Conservation (phyloP, 2,113 vertebrate genomes). For the Holacanthus passer region DNA sequence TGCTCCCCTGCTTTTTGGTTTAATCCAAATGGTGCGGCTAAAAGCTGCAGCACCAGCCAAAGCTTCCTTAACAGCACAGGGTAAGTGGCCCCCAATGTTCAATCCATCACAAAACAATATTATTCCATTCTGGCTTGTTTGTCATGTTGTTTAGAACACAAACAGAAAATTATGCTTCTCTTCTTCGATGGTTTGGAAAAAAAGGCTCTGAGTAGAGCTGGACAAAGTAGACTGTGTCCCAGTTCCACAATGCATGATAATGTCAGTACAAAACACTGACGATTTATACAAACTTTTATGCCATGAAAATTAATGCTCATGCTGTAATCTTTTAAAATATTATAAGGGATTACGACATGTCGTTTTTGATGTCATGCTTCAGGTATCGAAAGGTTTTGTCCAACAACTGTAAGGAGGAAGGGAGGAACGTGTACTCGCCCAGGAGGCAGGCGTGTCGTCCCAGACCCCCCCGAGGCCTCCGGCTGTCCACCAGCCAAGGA, state of each 20-base stretch:
- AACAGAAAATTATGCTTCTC: conserved; percentile 52
- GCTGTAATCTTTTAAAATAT: neutral
- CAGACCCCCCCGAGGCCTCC: conserved; percentile 90
- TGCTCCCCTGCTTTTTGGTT: conserved; percentile 97
- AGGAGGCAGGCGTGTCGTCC: conserved; percentile 89
- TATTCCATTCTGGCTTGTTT: conserved; percentile 52
- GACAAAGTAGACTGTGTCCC: conserved; percentile 25
- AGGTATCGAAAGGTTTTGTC: conserved; percentile 95
- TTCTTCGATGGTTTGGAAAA: conserved; percentile 21
- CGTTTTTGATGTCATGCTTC: conserved; percentile 3
- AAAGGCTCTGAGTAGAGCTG: neutral
- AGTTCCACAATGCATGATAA: conserved; percentile 31
- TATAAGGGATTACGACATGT: neutral
- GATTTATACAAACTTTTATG: neutral
- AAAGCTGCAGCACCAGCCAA: conserved; percentile 91
- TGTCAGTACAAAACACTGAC: neutral
- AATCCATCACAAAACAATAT: conserved; percentile 63
- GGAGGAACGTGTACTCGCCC: conserved; percentile 89
- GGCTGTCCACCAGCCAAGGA: conserved; percentile 88
- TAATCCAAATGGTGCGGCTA: conserved; percentile 86
- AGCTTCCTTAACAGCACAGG: conserved; percentile 95
- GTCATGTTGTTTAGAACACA: conserved; percentile 44
- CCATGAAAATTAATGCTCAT: neutral
- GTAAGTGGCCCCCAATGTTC: conserved; percentile 84
- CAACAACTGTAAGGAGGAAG: conserved; percentile 93